Evolutionary conservation across 2,888 invertebrate genomes (phyloP), one percentile per base, ranked within the genome.

Genomic region (Melolontha melolontha): DNA sequence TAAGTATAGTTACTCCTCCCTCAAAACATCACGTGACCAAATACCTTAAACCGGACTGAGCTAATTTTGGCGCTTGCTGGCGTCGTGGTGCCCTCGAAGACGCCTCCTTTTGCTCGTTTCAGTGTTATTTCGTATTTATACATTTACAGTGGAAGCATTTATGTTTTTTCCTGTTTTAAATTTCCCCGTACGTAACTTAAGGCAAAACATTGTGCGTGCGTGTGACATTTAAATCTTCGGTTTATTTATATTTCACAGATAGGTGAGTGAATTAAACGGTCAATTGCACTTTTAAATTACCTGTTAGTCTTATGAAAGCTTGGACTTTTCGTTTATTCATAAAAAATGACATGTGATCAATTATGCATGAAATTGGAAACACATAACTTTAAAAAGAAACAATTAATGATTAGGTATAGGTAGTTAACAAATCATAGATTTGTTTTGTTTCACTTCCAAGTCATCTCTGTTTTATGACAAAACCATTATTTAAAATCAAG

Each of bases 51-150:
- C 71, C 66, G 73, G 75, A 73, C 74, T 74, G 73, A 73, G 73
- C 76, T 75, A 75, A 76, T 76, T 76, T 75, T 75, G 76, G 76
- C 75, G 72, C 71, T 71, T 51, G 70, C 68, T 70, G 69, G 68
- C 71, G 72, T 70, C 74, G 69, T 65, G 72, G 69, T 72, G 74
- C 71, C 69, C 54, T 66, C 63, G 44, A 51, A 70, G 70, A 71
- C 70, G 71, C 66, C 63, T 72, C 64, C 68, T 70, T 66, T 49
- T 27, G 63, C 55, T 66, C 54, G 59, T 69, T 67, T 67, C 70
- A 66, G 68, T 70, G 68, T 71, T 70, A 63, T 59, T 62, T 62
- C 59, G 59, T 62, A 62, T 62, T 62, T 62, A 62, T 44, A 47
- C 29, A 47, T 62, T 62, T 34, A 22, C 16, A 34, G 29, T 62